These are phyloP conservation scores for Papilio aristodemus DNA, from an alignment of 1,140 invertebrate genomes.

Conservation along the genomic window DNA sequence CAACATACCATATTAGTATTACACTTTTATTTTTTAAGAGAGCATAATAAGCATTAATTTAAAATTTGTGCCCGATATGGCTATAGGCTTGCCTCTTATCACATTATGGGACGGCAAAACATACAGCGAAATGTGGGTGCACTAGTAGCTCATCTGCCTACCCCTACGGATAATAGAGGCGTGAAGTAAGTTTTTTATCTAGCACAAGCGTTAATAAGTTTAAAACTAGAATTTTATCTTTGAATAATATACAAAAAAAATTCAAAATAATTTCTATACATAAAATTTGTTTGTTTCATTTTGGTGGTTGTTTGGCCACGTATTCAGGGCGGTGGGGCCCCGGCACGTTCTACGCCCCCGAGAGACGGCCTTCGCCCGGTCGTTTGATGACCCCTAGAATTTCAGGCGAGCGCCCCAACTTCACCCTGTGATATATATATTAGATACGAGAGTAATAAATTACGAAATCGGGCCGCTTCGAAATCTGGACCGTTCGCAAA, in stretches of 20 bases:
- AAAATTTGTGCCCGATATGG: no score
- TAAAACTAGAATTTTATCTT: not conserved
- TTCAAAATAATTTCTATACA: not conserved
- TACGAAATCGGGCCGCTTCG: conserved; percentile 8
- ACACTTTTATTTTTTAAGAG: no score
- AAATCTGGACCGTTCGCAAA: conserved; percentile 11
- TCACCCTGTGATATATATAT: conserved; percentile 15
- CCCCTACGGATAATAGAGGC: no score
- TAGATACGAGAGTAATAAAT: conserved; percentile 28
- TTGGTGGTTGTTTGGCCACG: conserved; percentile 1
- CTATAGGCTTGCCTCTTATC: no score
- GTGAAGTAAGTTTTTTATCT: no score
- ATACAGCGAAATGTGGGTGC: no score
- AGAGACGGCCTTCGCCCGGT: conserved; percentile 29
- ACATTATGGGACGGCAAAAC: no score
- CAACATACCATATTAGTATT: no score
- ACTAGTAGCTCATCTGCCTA: no score
- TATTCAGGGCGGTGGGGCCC: conserved; percentile 2
- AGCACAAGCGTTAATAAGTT: no score
- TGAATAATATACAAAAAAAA: not conserved
- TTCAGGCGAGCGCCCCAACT: not conserved
- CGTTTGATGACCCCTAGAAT: conserved; percentile 31
- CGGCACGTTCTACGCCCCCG: conserved; percentile 1
- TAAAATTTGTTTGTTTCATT: conserved; percentile 1
- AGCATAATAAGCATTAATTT: no score